Evolutionary conservation across 2,113 vertebrate species (phyloP), one percentile per base, ranked within the genome.

Genomic region (Nesogale talazaci): DNA sequence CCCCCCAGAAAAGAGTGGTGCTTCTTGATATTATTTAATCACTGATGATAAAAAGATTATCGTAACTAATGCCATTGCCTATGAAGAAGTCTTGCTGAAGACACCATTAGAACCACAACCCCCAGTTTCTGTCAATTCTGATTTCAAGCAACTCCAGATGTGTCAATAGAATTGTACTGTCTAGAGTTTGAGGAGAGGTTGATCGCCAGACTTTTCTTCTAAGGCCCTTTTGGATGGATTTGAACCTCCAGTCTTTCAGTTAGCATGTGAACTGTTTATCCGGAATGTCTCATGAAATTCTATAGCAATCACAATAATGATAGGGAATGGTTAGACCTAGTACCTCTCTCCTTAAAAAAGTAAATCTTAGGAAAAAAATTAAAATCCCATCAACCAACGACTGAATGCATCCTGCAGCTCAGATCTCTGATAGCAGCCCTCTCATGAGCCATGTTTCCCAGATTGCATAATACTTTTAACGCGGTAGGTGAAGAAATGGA

Each of bases 361-460:
- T 72, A 93, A 94, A 74, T 86, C 9, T 29, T 83, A 63, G 63
- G 79, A 65, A 36, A 70, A 75, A 40, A 36, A 88, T 72, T 72
- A 94, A 89, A 93, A 78, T 88, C 27, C 34, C 40, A 5, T 77
- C 20, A 4, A 9, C 87, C 91, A 57, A 67, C 74, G 78, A 59
- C 61, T 78, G n/a, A 87, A 81, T 29, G 70, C n/a, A 57, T 83
- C 29, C 93, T 86, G 56, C n/a, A 69, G 63, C n/a, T 86, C 1
- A 3, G 42, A 1, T 65, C 52, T 86, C 86, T 90, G 86, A 79
- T 93, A 89, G 72, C 78, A 52, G 72, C 25, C 34, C n/a, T n/a
- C 17, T 34, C 36, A 46, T 79, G 76, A 93, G 61, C 80, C 23
- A 57, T 59, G 34, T 93, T 92, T 92, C 81, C 88, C 57, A 61